These are phyloP conservation scores for Tachycineta bicolor DNA, from an alignment of 2,113 vertebrate genomes.

Conservation along the genomic window DNA sequence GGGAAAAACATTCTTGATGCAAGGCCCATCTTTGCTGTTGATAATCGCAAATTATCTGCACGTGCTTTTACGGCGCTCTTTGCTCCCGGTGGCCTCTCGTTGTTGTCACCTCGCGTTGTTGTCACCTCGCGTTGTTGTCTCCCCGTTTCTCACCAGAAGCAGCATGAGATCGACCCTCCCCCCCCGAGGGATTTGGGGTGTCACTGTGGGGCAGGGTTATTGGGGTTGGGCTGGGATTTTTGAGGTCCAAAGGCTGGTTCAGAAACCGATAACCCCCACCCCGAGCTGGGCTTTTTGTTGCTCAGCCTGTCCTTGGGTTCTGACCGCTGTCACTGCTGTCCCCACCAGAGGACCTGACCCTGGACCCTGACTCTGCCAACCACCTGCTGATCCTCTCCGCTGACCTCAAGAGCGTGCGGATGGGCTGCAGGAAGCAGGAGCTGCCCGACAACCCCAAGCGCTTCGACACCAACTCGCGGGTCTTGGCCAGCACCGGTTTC, in stretches of 20 bases:
- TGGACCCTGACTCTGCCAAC: conserved; percentile 76
- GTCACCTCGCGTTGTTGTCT: no score
- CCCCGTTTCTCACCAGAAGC: no score
- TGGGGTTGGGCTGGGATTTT: no score
- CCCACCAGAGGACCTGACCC: conserved; percentile 82
- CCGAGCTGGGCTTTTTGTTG: accelerated
- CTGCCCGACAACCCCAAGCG: conserved; percentile 67
- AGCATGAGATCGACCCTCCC: background rate
- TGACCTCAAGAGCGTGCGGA: conserved; percentile 82
- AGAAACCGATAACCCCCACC: no score
- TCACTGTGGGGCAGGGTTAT: background rate
- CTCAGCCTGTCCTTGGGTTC: accelerated
- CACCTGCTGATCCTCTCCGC: conserved; percentile 81
- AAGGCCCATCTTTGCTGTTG: background rate
- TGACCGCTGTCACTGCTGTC: background rate
- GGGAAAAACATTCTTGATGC: background rate
- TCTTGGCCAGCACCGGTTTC: conserved; percentile 70
- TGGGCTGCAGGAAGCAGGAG: conserved; percentile 77
- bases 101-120: no score
- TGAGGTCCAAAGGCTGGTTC: no score
- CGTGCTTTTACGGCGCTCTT: accelerated
- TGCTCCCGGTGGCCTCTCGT: background rate
- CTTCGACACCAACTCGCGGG: conserved; percentile 76
- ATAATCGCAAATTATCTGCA: accelerated
- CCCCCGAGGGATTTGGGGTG: background rate